Percentiles rank a stretch among this genome's conserved stretches.
Evolutionary conservation across 2,113 vertebrate species (phyloP).

Genomic region (Rhodinocichla rosea): DNA sequence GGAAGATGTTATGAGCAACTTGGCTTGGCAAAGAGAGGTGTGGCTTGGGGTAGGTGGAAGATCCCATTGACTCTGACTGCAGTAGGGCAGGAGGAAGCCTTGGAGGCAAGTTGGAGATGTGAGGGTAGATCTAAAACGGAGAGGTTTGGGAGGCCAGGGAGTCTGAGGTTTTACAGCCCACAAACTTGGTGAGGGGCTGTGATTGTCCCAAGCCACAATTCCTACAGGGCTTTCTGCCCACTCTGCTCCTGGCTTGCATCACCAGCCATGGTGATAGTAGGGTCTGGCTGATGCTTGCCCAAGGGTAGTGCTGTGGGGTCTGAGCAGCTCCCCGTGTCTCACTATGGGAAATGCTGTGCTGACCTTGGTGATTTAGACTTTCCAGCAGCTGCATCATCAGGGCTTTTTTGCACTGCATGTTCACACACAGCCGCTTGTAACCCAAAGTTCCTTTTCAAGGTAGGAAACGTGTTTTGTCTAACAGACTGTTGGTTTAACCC

Average conservation of each 20-base stretch:
- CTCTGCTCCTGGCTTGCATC: neutral
- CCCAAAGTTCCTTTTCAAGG: neutral
- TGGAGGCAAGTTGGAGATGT: neutral
- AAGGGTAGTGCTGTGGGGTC: neutral
- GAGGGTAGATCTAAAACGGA: neutral
- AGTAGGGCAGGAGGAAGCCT: neutral
- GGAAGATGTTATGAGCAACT: neutral
- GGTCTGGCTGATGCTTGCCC: neutral
- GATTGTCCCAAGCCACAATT: neutral
- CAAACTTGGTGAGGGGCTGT: neutral
- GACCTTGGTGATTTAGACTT: neutral
- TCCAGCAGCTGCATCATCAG: neutral
- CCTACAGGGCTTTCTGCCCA: neutral
- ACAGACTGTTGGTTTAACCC: neutral
- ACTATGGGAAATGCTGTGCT: neutral
- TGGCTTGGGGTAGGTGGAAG: neutral
- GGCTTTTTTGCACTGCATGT: neutral
- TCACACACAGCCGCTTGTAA: neutral
- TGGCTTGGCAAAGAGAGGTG: neutral
- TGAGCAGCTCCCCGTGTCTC: neutral
- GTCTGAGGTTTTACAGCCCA: neutral
- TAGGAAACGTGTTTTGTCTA: neutral
- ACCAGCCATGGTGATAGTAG: neutral
- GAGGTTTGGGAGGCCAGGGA: neutral
- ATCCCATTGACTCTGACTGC: fast-evolving